These are phyloP conservation scores for Pseudorasbora parva DNA, from an alignment of 2,113 vertebrate genomes.

Conservation along the genomic window DNA sequence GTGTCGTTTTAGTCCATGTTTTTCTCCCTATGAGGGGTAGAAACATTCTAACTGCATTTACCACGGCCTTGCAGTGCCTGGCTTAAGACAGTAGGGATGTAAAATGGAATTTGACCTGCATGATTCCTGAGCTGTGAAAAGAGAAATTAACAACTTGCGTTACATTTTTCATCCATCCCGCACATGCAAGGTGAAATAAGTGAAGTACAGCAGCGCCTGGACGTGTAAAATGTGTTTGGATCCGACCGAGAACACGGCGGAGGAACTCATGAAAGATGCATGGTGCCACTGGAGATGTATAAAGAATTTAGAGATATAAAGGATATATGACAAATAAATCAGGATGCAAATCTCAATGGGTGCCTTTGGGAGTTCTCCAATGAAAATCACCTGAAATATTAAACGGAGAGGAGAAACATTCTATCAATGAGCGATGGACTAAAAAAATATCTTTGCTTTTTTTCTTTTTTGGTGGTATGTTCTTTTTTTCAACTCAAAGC, in stretches of 20 bases:
- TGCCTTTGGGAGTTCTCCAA: constrained; percentile 78
- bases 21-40: constrained; percentile 1
- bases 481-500: neutral
- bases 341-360: constrained; percentile 80
- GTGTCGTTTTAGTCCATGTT: constrained; percentile 14
- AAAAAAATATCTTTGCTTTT: constrained; percentile 35
- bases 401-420: constrained; percentile 76
- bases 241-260: constrained; percentile 70
- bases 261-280: constrained; percentile 79
- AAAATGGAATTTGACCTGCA: constrained; percentile 49
- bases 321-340: constrained; percentile 85
- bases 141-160: constrained; percentile 65
- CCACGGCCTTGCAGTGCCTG: constrained; percentile 5
- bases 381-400: constrained; percentile 80
- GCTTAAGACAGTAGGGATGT: constrained; percentile 27
- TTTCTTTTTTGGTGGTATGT: neutral
- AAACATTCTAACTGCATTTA: neutral
- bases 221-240: constrained; percentile 78
- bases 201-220: constrained; percentile 63
- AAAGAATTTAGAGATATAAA: constrained; percentile 84
- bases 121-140: constrained; percentile 53
- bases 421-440: constrained; percentile 75
- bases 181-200: constrained; percentile 71
- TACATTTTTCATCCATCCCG: constrained; percentile 71
- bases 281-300: constrained; percentile 78